Evolutionary conservation across 2,888 invertebrate genomes (phyloP).

Genomic region (Hyposoter dolosus): DNA sequence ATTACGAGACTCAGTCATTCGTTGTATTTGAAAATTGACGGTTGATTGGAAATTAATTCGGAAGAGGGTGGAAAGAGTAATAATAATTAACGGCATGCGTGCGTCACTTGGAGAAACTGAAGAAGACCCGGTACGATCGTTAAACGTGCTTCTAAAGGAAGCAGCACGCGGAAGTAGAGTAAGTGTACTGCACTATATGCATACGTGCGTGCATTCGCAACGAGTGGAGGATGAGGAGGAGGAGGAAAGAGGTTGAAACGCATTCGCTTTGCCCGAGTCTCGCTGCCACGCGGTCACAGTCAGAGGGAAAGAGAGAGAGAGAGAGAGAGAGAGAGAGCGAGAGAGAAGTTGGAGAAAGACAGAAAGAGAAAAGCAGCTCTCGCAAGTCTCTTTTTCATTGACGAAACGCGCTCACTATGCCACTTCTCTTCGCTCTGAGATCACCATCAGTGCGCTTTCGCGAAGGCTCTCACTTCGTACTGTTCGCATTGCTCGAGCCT

Average conservation of each 20-base stretch:
- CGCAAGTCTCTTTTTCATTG: constrained; percentile 68
- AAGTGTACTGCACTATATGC: constrained; percentile 59
- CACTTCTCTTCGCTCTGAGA: constrained; percentile 17
- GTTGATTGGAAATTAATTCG: background rate
- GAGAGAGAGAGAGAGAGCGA: constrained; percentile 43
- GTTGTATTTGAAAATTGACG: background rate
- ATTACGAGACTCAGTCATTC: background rate
- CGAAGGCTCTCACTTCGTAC: constrained; percentile 22
- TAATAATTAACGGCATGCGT: constrained; percentile 38
- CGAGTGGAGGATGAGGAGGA: constrained; percentile 34
- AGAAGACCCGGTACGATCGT: constrained; percentile 34
- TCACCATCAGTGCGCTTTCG: constrained; percentile 37
- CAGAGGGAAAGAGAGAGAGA: constrained; percentile 46
- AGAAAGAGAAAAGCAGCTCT: constrained; percentile 62
- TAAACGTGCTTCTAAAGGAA: constrained; percentile 48
- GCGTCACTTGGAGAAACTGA: constrained; percentile 40
- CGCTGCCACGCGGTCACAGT: constrained; percentile 57
- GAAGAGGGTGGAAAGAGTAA: constrained; percentile 5
- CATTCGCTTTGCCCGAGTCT: constrained; percentile 70
- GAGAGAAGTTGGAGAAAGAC: constrained; percentile 16
- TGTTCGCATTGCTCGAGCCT: constrained; percentile 17
- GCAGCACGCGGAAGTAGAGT: constrained; percentile 68
- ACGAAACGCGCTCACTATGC: constrained; percentile 58
- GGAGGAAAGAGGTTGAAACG: constrained; percentile 58
- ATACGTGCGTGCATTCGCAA: constrained; percentile 52